These are phyloP conservation scores for Ecdyonurus torrentis DNA, from an alignment of 2,888 invertebrate genomes.

Conservation along the genomic window DNA sequence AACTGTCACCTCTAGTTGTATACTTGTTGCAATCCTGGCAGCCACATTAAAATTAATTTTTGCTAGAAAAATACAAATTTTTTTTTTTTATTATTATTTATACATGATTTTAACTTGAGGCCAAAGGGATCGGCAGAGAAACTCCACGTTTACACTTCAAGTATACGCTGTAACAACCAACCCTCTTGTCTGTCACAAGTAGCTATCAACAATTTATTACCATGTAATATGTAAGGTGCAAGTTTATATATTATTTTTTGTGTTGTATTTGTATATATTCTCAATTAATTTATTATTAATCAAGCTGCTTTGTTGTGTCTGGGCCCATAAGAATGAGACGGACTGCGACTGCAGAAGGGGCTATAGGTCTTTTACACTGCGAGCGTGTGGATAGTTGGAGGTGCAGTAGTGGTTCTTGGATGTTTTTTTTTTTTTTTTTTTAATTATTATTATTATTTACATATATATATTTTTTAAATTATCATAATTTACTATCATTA, in stretches of 20 bases:
- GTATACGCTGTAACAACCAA: not conserved
- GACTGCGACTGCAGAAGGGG: not conserved
- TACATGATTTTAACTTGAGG: too few species aligned
- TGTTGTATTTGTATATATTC: not conserved
- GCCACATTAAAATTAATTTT: not conserved
- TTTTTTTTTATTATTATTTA: too few species aligned
- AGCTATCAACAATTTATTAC: not conserved
- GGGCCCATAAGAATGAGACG: not conserved
- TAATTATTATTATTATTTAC: not conserved
- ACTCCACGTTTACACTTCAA: not conserved
- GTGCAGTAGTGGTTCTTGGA: not conserved
- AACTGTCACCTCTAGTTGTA: not conserved
- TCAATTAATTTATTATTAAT: not conserved
- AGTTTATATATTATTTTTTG: not conserved
- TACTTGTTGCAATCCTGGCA: not conserved
- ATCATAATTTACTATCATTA: too few species aligned
- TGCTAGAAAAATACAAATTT: too few species aligned
- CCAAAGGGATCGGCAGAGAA: too few species aligned
- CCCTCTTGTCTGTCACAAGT: not conserved
- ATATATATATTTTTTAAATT: too few species aligned
- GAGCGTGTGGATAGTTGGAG: not conserved
- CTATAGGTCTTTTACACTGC: not conserved
- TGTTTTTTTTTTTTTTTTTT: not conserved
- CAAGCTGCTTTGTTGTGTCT: not conserved
- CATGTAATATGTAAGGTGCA: not conserved